phyloP scores from a whole-genome alignment of 2,797 vertebrate genomes.

The Peromyscus nudipes region DNA sequence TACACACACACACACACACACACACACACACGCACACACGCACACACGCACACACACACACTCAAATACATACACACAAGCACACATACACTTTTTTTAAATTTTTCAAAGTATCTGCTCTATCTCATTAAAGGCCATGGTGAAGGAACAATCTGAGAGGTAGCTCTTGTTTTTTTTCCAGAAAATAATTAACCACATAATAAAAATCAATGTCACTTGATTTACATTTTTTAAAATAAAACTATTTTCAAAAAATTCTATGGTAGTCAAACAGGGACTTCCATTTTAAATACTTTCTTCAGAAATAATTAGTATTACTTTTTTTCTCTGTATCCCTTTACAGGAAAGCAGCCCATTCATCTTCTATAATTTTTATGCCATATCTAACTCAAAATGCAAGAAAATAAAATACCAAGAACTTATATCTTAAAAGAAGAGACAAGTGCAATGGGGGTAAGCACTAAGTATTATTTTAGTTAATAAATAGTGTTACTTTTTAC shows the following conservation, averaged over 20 bases:
- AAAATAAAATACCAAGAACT: rapidly evolving
- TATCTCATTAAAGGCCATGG: not conserved
- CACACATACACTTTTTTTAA: not conserved
- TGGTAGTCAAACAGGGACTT: not conserved
- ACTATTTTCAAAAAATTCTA: not conserved
- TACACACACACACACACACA: too few relatives aligned
- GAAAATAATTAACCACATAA: not conserved
- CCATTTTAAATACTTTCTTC: not conserved
- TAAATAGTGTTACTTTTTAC: not conserved
- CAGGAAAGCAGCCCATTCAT: slow-evolving; percentile 65
- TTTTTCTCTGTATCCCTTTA: slow-evolving; percentile 58
- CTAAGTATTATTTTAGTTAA: not conserved
- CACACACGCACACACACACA: not conserved
- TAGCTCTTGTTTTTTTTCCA: not conserved
- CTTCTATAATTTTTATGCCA: slow-evolving; percentile 9
- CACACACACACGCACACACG: too few relatives aligned
- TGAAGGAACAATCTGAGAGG: not conserved
- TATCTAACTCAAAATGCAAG: slow-evolving; percentile 60
- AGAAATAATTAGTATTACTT: slow-evolving; percentile 52
- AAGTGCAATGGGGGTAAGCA: slow-evolving; percentile 74
- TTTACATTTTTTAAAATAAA: not conserved
- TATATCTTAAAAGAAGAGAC: not conserved
- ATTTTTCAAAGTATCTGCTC: not conserved
- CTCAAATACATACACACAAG: not conserved
- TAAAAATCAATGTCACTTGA: not conserved